phyloP scores from a whole-genome alignment of 2,888 invertebrate species.

The Idaea aversata region DNA sequence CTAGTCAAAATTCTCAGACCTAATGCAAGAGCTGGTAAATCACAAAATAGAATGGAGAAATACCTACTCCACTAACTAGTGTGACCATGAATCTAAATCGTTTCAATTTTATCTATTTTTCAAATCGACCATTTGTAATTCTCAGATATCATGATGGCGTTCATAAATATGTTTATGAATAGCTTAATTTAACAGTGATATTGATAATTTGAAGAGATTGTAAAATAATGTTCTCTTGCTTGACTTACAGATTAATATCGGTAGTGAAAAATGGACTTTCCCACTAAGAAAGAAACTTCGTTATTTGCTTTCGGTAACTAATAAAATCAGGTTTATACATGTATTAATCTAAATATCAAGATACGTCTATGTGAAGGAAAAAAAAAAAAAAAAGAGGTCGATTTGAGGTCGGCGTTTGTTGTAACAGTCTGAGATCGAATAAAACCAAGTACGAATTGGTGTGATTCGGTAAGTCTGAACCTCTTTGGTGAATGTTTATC shows the following conservation, averaged over 20 bases:
- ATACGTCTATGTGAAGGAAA: too few species aligned
- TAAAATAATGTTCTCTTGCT: not conserved
- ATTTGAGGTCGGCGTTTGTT: too few species aligned
- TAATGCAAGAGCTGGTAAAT: conserved; percentile 9
- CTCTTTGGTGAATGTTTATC: too few species aligned
- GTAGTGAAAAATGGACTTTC: not conserved
- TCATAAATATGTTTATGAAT: not conserved
- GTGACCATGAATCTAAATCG: conserved; percentile 1
- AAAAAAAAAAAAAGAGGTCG: too few species aligned
- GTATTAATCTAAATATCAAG: too few species aligned
- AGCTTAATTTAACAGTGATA: not conserved
- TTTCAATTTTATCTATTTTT: not conserved
- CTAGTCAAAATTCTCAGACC: conserved; percentile 16
- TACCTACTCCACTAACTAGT: conserved; percentile 1
- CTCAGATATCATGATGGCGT: not conserved
- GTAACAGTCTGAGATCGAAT: too few species aligned
- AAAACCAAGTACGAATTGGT: too few species aligned
- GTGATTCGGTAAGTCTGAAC: too few species aligned
- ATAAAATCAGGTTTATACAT: too few species aligned
- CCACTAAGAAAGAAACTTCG: not conserved
- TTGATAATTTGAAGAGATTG: not conserved
- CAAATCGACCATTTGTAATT: not conserved
- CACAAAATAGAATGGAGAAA: not conserved
- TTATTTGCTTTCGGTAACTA: too few species aligned
- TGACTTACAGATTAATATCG: not conserved